phyloP scores from a whole-genome alignment of 2,113 vertebrate species.

The Coregonus clupeaformis region DNA sequence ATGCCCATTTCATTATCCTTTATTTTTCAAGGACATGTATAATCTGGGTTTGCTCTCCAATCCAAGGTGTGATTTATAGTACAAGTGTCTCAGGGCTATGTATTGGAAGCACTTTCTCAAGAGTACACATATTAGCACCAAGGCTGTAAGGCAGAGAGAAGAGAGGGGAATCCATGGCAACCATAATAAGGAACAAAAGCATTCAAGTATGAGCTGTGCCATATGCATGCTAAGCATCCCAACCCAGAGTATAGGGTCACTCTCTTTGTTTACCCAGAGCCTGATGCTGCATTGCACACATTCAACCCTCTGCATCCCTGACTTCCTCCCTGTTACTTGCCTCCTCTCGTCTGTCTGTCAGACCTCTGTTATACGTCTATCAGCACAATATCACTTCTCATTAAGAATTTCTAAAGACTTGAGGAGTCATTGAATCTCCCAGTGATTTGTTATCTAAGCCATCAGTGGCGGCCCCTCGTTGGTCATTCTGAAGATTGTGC shows the following conservation, averaged over 20 bases:
- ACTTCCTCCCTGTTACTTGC: slow-evolving; percentile 17
- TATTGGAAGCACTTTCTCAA: slow-evolving; percentile 40
- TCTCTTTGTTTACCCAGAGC: slow-evolving; percentile 7
- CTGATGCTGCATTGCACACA: slow-evolving; percentile 1
- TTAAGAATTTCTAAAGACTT: slow-evolving; percentile 41
- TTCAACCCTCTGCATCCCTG: slow-evolving; percentile 22
- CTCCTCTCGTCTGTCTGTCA: not conserved
- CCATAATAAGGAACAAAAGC: slow-evolving; percentile 44
- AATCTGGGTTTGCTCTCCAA: slow-evolving; percentile 58
- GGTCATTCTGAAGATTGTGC: slow-evolving; percentile 24
- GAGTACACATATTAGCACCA: slow-evolving; percentile 37
- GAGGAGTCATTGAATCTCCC: slow-evolving; percentile 43
- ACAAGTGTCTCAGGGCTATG: slow-evolving; percentile 41
- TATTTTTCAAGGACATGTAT: slow-evolving; percentile 64
- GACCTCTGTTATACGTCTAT: slow-evolving; percentile 19
- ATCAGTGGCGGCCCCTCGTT: slow-evolving; percentile 15
- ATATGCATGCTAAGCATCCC: slow-evolving; percentile 46
- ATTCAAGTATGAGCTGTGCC: slow-evolving; percentile 40
- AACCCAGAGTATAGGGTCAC: slow-evolving; percentile 29
- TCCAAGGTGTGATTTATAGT: slow-evolving; percentile 43
- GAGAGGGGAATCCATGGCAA: slow-evolving; percentile 42
- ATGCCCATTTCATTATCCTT: slow-evolving; percentile 54
- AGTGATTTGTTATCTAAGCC: slow-evolving; percentile 52
- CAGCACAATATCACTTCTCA: slow-evolving; percentile 48
- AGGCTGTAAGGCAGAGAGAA: slow-evolving; percentile 18